These are phyloP conservation scores for Clinocottus analis DNA, from an alignment of 2,113 vertebrate species.

Conservation along the genomic window DNA sequence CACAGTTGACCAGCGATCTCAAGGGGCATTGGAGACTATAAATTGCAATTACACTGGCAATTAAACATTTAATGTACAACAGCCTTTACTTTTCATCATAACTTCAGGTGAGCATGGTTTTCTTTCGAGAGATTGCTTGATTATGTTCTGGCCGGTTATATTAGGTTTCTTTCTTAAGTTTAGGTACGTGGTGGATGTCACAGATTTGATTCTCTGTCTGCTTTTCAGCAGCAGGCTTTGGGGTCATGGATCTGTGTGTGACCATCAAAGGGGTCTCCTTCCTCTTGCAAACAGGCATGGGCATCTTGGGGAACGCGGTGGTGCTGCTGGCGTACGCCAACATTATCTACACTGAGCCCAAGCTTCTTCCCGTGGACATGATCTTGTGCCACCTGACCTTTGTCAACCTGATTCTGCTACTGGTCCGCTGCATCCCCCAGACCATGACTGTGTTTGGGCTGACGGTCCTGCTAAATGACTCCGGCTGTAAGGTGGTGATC, in stretches of 20 bases:
- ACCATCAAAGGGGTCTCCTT: slow-evolving; percentile 86
- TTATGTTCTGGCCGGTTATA: no score
- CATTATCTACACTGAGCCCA: slow-evolving; percentile 63
- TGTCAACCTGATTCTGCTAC: slow-evolving; percentile 81
- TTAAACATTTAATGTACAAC: slow-evolving; percentile 22
- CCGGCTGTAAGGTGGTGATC: slow-evolving; percentile 84
- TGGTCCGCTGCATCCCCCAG: slow-evolving; percentile 83
- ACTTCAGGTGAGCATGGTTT: slow-evolving; percentile 59
- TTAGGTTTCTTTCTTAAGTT: background rate
- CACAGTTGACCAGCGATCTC: slow-evolving; percentile 51
- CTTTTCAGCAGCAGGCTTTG: slow-evolving; percentile 40
- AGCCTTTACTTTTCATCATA: slow-evolving; percentile 13
- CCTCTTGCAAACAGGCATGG: slow-evolving; percentile 84
- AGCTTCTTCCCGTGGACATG: slow-evolving; percentile 81
- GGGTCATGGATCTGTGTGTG: slow-evolving; percentile 83
- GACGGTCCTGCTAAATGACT: slow-evolving; percentile 76
- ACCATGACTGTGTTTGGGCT: slow-evolving; percentile 84
- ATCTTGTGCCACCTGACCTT: slow-evolving; percentile 85
- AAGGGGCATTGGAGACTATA: slow-evolving; percentile 64
- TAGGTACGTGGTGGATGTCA: background rate
- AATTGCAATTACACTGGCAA: slow-evolving; percentile 46
- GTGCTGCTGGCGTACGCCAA: slow-evolving; percentile 78
- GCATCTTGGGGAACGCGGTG: slow-evolving; percentile 79
- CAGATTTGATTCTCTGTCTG: slow-evolving; percentile 33
- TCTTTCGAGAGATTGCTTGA: background rate